Evolutionary conservation across 2,797 vertebrate species (phyloP), one percentile per base, ranked within the genome.

Genomic region (Sternotherus odoratus): DNA sequence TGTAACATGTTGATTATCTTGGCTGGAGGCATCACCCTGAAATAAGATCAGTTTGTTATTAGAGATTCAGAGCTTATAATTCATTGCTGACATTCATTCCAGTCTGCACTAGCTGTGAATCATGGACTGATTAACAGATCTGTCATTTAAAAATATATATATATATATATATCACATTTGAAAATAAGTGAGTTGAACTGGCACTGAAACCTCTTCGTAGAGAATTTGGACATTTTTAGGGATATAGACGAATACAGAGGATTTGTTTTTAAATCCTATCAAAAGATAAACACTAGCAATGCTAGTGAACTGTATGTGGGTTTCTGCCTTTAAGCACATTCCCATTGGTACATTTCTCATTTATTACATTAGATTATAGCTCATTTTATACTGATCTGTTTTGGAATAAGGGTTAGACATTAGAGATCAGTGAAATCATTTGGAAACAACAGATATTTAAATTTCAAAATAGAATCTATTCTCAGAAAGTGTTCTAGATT

Each of bases 1-100:
- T 0, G 3, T 91, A 43, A 7, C 56, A 11, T 0, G 0, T 11
- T 2, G 1, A 2, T n/a, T 79, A 16, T 10, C 43, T 3, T 85
- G 57, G 6, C 66, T 81, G 12, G 1, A 48, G 83, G 26, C 51
- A 24, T 69, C 60, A 5, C 46, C 21, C 6, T 53, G 78, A 26
- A 77, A 28, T 88, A 79, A 46, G 19, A 82, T 63, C 33, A 87
- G 26, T 5, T 30, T 90, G 7, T 51, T 79, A 15, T 28, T 12
- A 24, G 36, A 85, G 0, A 0, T 54, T 50, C 16, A 66, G 60
- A 79, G 23, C 79, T 87, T 33, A 12, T 2, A 75, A 17, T 39
- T 39, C 36, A 10, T 46, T 91, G 80, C 82, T 81, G 15, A 21
- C 49, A 57, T 79, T 82, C 77, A 16, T 5, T 53, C 81, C 83